A percentile compares a stretch with the other conserved stretches of the same genome.
phyloP scores from a whole-genome alignment of 2,888 invertebrate species.

The Drosophila seclusa region DNA sequence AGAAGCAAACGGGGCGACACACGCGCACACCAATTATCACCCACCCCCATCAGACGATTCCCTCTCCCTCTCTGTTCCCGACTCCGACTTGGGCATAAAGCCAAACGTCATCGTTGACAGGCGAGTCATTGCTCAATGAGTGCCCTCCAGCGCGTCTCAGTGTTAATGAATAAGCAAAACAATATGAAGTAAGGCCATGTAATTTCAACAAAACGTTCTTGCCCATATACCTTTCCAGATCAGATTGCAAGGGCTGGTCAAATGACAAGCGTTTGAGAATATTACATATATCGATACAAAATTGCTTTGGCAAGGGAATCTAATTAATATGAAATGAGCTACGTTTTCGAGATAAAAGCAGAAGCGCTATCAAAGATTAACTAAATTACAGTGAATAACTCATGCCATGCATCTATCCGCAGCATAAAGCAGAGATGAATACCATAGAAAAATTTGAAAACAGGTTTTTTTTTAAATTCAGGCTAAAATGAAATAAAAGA shows the following conservation, averaged over 20 bases:
- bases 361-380: conserved; percentile 1
- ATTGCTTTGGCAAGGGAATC: conserved; percentile 18
- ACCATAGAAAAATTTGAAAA: not conserved
- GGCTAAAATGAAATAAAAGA: no score
- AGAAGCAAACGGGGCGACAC: conserved; percentile 48
- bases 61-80: not conserved
- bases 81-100: conserved; percentile 48
- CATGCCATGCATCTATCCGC: not conserved
- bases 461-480: no score
- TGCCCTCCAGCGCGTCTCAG: conserved; percentile 23
- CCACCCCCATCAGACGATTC: conserved; percentile 54
- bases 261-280: conserved; percentile 36
- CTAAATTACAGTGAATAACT: conserved; percentile 16
- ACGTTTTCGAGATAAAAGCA: not conserved
- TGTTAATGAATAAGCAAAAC: conserved; percentile 71
- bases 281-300: conserved; percentile 18
- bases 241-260: conserved; percentile 43
- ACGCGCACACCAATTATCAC: conserved; percentile 70
- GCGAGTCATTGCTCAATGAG: conserved; percentile 68
- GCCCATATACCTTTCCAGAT: conserved; percentile 39
- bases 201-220: conserved; percentile 56
- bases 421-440: not conserved
- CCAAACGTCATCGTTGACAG: conserved; percentile 72
- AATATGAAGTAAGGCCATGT: conserved; percentile 51
- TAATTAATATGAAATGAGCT: conserved; percentile 45